These are phyloP conservation scores for Onychomys arenicola DNA, from an alignment of 2,797 vertebrate genomes.

Conservation along the genomic window DNA sequence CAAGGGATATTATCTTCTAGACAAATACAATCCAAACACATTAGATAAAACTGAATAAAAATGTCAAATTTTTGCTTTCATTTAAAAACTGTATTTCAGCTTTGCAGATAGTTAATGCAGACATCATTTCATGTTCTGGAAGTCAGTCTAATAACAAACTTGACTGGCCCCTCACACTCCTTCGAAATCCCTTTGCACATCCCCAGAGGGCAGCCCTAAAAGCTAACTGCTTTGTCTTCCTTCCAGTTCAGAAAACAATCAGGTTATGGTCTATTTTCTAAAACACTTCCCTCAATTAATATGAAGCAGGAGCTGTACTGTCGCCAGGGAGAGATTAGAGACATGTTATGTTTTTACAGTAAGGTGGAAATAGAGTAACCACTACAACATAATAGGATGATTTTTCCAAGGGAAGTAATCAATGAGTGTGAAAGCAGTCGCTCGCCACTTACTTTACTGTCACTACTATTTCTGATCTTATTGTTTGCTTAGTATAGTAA, in stretches of 20 bases:
- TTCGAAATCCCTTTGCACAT: constrained; percentile 73
- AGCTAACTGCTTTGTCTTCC: constrained; percentile 68
- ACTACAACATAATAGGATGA: constrained; percentile 80
- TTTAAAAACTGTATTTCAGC: constrained; percentile 74
- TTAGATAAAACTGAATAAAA: constrained; percentile 67
- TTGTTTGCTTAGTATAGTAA: constrained; percentile 81
- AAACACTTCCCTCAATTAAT: constrained; percentile 85
- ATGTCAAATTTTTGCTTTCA: constrained; percentile 72
- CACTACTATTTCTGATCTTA: constrained; percentile 80
- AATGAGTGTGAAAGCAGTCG: constrained; percentile 77
- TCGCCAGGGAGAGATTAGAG: constrained; percentile 69
- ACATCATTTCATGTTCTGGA: constrained; percentile 76
- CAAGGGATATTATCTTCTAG: constrained; percentile 71
- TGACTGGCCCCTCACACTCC: constrained; percentile 69
- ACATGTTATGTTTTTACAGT: constrained; percentile 38
- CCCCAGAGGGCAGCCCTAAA: constrained; percentile 63
- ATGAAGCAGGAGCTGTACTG: constrained; percentile 81
- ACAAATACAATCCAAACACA: constrained; percentile 73
- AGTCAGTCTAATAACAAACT: constrained; percentile 73
- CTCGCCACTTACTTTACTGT: constrained; percentile 79
- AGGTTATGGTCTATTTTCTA: constrained; percentile 82
- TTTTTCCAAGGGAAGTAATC: constrained; percentile 84
- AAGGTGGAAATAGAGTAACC: constrained; percentile 79
- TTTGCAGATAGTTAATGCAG: constrained; percentile 71
- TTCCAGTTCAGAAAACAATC: constrained; percentile 75